phyloP scores from a whole-genome alignment of 2,797 vertebrate species.

The Sebastes paucispinis region DNA sequence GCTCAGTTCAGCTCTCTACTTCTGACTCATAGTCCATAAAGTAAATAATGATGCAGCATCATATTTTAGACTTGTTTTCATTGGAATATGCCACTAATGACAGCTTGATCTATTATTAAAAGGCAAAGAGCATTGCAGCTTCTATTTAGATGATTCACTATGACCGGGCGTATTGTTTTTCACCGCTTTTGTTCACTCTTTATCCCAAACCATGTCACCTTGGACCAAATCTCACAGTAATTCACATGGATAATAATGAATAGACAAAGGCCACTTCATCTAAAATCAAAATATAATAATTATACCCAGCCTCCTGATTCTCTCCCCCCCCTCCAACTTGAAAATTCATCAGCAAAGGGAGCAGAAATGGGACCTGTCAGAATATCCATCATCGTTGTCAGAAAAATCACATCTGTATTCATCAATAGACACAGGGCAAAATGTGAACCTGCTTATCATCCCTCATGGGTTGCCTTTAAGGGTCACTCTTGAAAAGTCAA shows the following conservation, averaged over 20 bases:
- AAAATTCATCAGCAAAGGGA: conserved; percentile 56
- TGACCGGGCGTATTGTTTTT: conserved; percentile 21
- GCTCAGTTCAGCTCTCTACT: conserved; percentile 8
- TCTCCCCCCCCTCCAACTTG: background rate
- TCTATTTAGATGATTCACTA: conserved; percentile 31
- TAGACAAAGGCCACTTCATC: background rate
- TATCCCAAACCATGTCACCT: conserved; percentile 40
- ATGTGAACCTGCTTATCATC: conserved; percentile 75
- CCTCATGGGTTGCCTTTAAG: conserved; percentile 64
- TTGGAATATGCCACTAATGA: conserved; percentile 22
- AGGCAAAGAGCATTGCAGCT: conserved; percentile 23
- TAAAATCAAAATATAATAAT: background rate
- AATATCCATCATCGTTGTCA: conserved; percentile 75
- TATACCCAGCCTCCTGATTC: background rate
- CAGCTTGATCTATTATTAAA: conserved; percentile 42
- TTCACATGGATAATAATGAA: conserved; percentile 31
- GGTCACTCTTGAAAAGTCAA: conserved; percentile 73
- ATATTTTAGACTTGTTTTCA: conserved; percentile 32
- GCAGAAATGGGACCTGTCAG: conserved; percentile 51
- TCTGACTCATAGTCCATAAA: conserved; percentile 40
- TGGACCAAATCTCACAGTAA: conserved; percentile 38
- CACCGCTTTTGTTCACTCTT: conserved; percentile 35
- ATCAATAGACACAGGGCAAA: conserved; percentile 51
- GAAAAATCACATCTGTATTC: conserved; percentile 77
- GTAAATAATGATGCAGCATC: conserved; percentile 12